Conservation (phyloP, 2,797 vertebrate species). For the Bufotes viridis region DNA sequence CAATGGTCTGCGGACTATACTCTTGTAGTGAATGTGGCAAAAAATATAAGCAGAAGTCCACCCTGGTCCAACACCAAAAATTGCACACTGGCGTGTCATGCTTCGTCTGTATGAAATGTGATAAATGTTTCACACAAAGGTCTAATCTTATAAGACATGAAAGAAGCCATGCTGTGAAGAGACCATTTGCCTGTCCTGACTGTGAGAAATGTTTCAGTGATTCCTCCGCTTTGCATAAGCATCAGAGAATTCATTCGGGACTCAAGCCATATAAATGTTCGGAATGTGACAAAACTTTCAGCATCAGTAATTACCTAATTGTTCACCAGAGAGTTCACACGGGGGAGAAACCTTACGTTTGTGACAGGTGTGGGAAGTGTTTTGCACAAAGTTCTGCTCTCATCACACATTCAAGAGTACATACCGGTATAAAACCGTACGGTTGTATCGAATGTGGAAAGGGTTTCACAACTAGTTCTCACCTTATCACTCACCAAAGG, state of each 20-base stretch:
- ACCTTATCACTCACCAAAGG: conserved; percentile 64
- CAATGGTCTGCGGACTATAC: background rate
- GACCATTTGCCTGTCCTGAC: conserved; percentile 27
- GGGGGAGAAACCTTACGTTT: conserved; percentile 54
- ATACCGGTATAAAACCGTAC: conserved; percentile 64
- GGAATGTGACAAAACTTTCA: conserved; percentile 55
- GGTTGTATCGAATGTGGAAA: conserved; percentile 62
- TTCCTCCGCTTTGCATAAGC: conserved; percentile 35
- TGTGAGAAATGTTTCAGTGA: conserved; percentile 52
- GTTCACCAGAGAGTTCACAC: conserved; percentile 55
- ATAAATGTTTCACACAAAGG: conserved; percentile 53
- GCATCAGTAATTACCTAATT: conserved; percentile 54
- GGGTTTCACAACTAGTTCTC: conserved; percentile 63
- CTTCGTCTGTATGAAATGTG: conserved; percentile 43
- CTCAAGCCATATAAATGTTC: conserved; percentile 47
- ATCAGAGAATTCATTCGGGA: conserved; percentile 54
- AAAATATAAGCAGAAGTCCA: conserved; percentile 45
- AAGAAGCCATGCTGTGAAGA: conserved; percentile 4
- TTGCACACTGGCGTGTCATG: conserved; percentile 28
- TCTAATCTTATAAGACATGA: conserved; percentile 38
- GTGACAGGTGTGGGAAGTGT: conserved; percentile 45
- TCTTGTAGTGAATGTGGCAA: conserved; percentile 61
- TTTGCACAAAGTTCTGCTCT: conserved; percentile 49
- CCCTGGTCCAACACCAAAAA: conserved; percentile 53
- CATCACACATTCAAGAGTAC: conserved; percentile 60